These are phyloP conservation scores for Priocnemis perturbator DNA, from an alignment of 2,888 invertebrate species.

Conservation along the genomic window DNA sequence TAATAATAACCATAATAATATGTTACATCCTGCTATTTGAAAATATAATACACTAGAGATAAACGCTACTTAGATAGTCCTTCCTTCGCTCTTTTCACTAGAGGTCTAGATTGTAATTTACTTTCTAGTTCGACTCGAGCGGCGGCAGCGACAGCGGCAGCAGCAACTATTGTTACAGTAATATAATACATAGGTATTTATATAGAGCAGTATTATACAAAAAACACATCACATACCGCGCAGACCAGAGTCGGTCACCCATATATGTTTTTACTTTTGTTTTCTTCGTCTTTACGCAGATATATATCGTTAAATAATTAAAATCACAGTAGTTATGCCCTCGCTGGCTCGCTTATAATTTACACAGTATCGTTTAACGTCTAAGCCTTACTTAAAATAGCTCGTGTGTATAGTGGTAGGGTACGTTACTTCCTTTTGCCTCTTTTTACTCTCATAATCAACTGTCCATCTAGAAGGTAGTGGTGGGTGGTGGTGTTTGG, in stretches of 20 bases:
- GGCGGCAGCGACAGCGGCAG: conserved; percentile 62
- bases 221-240: conserved; percentile 75
- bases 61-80: conserved; percentile 67
- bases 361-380: conserved; percentile 69
- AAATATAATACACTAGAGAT: conserved; percentile 73
- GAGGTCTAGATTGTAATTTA: conserved; percentile 53
- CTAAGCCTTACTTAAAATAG: conserved; percentile 72
- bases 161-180: conserved; percentile 72
- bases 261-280: conserved; percentile 61
- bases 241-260: conserved; percentile 65
- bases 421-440: conserved; percentile 53
- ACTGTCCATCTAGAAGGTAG: conserved; percentile 50
- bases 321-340: conserved; percentile 76
- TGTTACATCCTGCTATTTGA: conserved; percentile 72
- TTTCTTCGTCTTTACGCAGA: conserved; percentile 50
- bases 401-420: conserved; percentile 64
- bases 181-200: conserved; percentile 75
- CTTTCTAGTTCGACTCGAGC: conserved; percentile 58
- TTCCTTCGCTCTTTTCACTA: conserved; percentile 50
- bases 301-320: conserved; percentile 75
- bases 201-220: conserved; percentile 75
- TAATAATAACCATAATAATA: conserved; percentile 60
- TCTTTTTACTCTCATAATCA: conserved; percentile 41
- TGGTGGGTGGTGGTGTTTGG: conserved; percentile 34
- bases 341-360: conserved; percentile 74